Evolutionary conservation across 2,113 vertebrate genomes (phyloP).

Genomic region (Tragelaphus scriptus): DNA sequence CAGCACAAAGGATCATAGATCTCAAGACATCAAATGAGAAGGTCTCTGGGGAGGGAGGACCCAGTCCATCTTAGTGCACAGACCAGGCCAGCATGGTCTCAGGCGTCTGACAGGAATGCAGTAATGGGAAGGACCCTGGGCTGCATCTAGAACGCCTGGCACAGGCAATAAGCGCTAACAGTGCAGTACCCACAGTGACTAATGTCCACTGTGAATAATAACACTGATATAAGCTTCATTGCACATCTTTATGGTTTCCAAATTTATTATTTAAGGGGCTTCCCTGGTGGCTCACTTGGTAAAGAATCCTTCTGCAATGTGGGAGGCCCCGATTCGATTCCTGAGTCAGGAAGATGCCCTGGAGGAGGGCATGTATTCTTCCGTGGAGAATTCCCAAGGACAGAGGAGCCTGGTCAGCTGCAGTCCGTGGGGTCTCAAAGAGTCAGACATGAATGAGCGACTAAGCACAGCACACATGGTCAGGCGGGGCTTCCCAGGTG

Average conservation of each 20-base stretch:
- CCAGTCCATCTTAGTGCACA: background rate
- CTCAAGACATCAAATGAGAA: background rate
- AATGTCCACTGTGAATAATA: background rate
- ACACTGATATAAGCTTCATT: background rate
- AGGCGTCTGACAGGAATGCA: background rate
- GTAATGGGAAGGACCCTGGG: background rate
- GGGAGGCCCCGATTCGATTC: background rate
- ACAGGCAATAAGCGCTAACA: background rate
- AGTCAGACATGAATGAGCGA: background rate
- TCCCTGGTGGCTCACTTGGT: background rate
- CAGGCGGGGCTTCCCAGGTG: background rate
- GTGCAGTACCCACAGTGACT: background rate
- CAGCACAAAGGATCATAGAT: background rate
- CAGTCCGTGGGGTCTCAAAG: background rate
- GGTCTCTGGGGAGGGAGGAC: background rate
- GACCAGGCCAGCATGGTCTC: background rate
- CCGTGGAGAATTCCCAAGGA: background rate
- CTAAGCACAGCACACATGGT: background rate
- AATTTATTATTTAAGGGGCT: background rate
- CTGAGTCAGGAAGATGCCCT: background rate
- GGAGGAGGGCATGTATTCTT: background rate
- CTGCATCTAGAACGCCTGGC: background rate
- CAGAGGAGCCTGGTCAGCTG: background rate
- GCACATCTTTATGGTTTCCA: background rate
- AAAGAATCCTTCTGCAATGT: background rate